Conservation (phyloP, 2,888 invertebrate species). For the Dicyrtomina minuta region DNA sequence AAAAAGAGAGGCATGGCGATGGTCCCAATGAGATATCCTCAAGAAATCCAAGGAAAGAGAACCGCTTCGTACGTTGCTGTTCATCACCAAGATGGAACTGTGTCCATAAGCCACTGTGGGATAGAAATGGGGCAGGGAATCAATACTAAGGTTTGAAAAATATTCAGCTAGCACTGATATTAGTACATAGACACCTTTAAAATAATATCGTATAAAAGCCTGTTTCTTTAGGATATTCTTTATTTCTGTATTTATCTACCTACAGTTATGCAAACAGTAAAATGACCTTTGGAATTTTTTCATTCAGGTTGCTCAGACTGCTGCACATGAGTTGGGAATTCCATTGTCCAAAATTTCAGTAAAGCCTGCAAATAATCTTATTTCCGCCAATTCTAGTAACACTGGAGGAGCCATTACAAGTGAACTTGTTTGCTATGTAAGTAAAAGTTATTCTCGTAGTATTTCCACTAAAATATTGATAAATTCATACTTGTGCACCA, state of each 20-base stretch:
- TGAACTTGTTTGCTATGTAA: constrained; percentile 56
- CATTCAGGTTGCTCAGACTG: constrained; percentile 58
- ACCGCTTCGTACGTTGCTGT: constrained; percentile 62
- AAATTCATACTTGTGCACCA: neutral
- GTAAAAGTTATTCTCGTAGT: constrained; percentile 30
- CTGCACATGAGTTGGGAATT: constrained; percentile 56
- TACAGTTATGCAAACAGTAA: neutral
- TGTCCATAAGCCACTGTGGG: constrained; percentile 58
- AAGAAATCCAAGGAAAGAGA: constrained; percentile 54
- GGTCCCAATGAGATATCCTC: constrained; percentile 68
- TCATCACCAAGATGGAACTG: constrained; percentile 57
- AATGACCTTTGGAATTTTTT: no score
- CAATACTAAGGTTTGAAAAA: constrained; percentile 58
- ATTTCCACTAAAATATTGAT: neutral
- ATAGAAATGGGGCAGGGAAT: constrained; percentile 60
- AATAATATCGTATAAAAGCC: no score
- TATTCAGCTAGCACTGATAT: neutral
- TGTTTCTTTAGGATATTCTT: neutral
- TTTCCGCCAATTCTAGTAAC: constrained; percentile 54
- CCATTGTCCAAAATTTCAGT: constrained; percentile 56
- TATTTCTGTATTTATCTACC: neutral
- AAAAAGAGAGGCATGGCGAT: constrained; percentile 68
- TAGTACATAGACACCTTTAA: no score
- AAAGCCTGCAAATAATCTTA: constrained; percentile 55
- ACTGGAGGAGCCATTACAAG: constrained; percentile 56